These are phyloP conservation scores for Desoria tigrina DNA, from an alignment of 2,888 invertebrate species.

Conservation along the genomic window DNA sequence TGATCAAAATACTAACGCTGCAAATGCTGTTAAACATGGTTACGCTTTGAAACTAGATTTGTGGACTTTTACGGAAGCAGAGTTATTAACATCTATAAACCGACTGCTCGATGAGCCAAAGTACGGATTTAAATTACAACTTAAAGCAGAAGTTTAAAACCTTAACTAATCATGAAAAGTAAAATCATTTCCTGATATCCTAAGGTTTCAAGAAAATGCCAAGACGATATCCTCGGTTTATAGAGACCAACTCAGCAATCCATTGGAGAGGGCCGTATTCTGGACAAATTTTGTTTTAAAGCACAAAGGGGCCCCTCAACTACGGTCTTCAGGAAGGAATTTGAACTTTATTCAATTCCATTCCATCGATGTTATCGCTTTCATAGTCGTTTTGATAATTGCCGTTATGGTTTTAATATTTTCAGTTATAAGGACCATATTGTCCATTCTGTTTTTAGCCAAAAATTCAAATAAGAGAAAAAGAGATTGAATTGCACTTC, in stretches of 20 bases:
- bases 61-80: conserved; percentile 59
- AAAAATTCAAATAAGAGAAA: too few species aligned
- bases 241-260: not conserved
- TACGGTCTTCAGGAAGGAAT: conserved; percentile 50
- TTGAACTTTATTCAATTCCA: conserved; percentile 48
- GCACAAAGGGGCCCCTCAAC: conserved; percentile 55
- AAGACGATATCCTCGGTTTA: not conserved
- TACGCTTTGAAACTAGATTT: conserved; percentile 60
- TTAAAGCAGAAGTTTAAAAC: not conserved
- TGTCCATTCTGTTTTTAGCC: too few species aligned
- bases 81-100: conserved; percentile 16
- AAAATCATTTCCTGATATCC: too few species aligned
- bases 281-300: conserved; percentile 1
- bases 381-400: conserved; percentile 14
- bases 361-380: conserved; percentile 50
- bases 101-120: conserved; percentile 21
- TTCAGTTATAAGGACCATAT: too few species aligned
- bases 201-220: not conserved
- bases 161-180: not conserved
- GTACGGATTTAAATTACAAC: conserved; percentile 12
- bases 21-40: conserved; percentile 61
- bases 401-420: too few species aligned
- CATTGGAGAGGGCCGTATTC: not conserved
- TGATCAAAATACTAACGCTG: conserved; percentile 60
- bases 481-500: too few species aligned